Percentiles rank a stretch among this genome's conserved stretches.
Conservation (phyloP, 64 coral and sea anemone species). For the Cladopsammia gracilis region DNA sequence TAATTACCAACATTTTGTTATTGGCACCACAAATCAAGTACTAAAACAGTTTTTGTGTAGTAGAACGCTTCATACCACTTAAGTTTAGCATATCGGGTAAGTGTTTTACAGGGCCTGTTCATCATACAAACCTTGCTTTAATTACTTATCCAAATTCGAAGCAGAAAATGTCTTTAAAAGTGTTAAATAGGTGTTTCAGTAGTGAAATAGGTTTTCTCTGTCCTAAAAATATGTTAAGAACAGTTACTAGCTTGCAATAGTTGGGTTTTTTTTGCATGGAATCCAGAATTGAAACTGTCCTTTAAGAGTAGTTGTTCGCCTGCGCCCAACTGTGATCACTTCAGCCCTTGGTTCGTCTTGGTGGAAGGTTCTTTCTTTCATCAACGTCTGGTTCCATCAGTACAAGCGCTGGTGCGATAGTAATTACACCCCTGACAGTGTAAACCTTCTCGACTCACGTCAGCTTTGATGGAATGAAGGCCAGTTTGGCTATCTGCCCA, state of each 20-base stretch:
- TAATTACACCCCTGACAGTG: constrained; percentile 14
- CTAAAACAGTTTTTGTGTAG: too few species aligned
- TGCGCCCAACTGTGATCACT: constrained; percentile 1
- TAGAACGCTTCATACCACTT: too few species aligned
- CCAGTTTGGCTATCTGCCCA: background rate
- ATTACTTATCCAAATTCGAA: too few species aligned
- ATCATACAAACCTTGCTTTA: too few species aligned
- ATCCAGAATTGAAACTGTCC: constrained; percentile 31
- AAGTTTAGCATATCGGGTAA: too few species aligned
- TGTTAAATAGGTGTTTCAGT: too few species aligned
- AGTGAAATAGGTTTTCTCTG: too few species aligned
- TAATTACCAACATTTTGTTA: too few species aligned
- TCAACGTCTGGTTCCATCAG: constrained; percentile 40
- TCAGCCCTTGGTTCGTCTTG: constrained; percentile 44
- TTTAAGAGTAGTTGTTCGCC: constrained; percentile 13
- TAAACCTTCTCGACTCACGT: constrained; percentile 57
- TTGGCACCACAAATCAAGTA: too few species aligned
- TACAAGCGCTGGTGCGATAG: background rate
- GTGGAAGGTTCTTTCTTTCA: constrained; percentile 52
- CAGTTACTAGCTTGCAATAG: constrained; percentile 11
- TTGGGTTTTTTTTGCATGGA: constrained; percentile 67
- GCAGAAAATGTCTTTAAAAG: too few species aligned
- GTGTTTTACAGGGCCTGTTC: too few species aligned
- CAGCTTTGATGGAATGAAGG: constrained; percentile 2
- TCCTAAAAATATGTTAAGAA: too few species aligned